These are phyloP conservation scores for Strigamia maritima DNA, from an alignment of 2,888 invertebrate species.

Conservation along the genomic window DNA sequence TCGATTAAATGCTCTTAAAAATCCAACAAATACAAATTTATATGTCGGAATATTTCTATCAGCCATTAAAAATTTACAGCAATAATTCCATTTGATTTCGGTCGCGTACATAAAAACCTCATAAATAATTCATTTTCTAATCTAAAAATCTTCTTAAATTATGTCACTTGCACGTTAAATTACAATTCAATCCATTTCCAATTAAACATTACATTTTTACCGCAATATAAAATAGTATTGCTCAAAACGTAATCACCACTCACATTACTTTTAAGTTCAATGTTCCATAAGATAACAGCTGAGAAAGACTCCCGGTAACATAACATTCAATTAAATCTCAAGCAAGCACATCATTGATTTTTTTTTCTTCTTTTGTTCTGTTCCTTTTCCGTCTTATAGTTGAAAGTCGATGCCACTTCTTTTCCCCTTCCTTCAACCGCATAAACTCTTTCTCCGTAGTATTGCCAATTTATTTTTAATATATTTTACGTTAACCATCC, in stretches of 20 bases:
- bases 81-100: constrained; percentile 11
- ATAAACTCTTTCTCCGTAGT: background rate
- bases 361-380: background rate
- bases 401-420: background rate
- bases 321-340: constrained; percentile 34
- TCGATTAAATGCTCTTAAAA: constrained; percentile 19
- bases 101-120: background rate
- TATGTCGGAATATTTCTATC: background rate
- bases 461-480: background rate
- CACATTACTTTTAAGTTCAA: constrained; percentile 24
- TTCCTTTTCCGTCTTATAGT: background rate
- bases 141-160: constrained; percentile 31
- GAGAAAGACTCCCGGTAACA: constrained; percentile 11
- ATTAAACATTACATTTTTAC: constrained; percentile 21
- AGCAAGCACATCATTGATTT: constrained; percentile 34
- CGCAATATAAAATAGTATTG: background rate
- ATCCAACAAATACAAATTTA: constrained; percentile 12
- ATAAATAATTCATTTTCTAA: constrained; percentile 30
- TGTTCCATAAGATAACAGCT: constrained; percentile 30
- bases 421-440: background rate
- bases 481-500: background rate
- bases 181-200: constrained; percentile 25
- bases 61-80: constrained; percentile 1
- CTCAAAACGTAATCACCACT: constrained; percentile 14
- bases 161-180: constrained; percentile 19